Evolutionary conservation across 2,797 vertebrate species (phyloP), one percentile per base, ranked within the genome.

Genomic region (Epinephelus malabaricus): DNA sequence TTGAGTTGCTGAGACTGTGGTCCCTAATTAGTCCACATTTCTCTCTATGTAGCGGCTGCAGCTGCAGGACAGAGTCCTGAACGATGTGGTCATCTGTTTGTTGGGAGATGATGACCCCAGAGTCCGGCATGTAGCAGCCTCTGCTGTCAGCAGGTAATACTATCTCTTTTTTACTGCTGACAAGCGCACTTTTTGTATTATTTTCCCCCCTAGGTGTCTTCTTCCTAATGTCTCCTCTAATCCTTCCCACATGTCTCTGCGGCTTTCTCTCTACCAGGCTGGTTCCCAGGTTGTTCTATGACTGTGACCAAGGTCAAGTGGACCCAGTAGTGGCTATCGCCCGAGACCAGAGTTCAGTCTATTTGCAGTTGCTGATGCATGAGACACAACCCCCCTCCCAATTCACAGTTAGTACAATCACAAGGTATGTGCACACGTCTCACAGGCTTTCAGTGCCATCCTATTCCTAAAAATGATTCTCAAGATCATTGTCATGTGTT

Each of bases 351-450:
- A 98, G 98, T 91, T 96, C 96, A 30, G 95, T 98, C 11, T 96
- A 99, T 90, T 91, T 99, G 88, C 98, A 99, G 87, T 96, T 99
- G 11, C 95, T 99, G 30, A 99, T 99, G 98, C 98, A 99, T 0
- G 98, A 99, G 94, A 96, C 97, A 0, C 98, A 96, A 75, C 97
- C 97, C 0, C 96, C 97, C 0, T 99, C 98, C 12, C 98, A 98
- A 92, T 97, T 98, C 85, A 97, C 98, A 0, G 96, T 97, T 83
- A 99, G 97, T 95, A 97, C 98, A 8, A 96, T 99, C 82, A 99
- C 97, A 86, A 97, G 98, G 98, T 99, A 15, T n/a, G 5, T 9
- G 4, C 15, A 60, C 30, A 23, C 15, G 15, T 34, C 7, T 40
- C 15, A 2, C 8, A 19, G 7, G n/a, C 12, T 62, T 1, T 23